phyloP scores from a whole-genome alignment of 2,888 invertebrate genomes.

The Rapana venosa region DNA sequence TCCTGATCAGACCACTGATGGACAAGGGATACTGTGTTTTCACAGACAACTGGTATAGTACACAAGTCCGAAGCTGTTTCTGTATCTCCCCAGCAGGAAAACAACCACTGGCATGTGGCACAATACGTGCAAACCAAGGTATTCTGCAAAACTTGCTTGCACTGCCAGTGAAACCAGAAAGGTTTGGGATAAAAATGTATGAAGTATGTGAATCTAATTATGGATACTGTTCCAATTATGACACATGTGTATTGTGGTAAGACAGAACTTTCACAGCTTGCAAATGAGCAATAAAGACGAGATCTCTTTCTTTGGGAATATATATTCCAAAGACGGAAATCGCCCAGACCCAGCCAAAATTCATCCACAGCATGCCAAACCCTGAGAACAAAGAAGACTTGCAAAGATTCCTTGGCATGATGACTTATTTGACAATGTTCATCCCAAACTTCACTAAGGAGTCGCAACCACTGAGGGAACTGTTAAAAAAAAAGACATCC shows the following conservation, averaged over 20 bases:
- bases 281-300: no score
- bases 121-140: constrained; percentile 23
- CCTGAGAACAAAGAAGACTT: constrained; percentile 45
- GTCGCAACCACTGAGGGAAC: constrained; percentile 4
- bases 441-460: constrained; percentile 41
- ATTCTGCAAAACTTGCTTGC: background rate
- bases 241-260: no score
- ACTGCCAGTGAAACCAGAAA: no score
- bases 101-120: constrained; percentile 37
- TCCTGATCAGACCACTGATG: constrained; percentile 32
- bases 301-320: constrained; percentile 33
- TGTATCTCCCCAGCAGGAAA: constrained; percentile 36
- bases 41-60: constrained; percentile 42
- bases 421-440: constrained; percentile 45
- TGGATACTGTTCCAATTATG: no score
- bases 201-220: no score
- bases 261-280: no score
- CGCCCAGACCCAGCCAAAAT: constrained; percentile 41
- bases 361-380: constrained; percentile 45
- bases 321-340: constrained; percentile 9
- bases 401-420: constrained; percentile 49
- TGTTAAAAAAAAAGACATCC: constrained; percentile 46
- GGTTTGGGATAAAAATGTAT: no score
- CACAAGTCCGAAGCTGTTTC: constrained; percentile 22
- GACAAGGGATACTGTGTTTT: constrained; percentile 37